phyloP scores from a whole-genome alignment of 1,140 invertebrate genomes.

The Ptiloglossa arizonensis region DNA sequence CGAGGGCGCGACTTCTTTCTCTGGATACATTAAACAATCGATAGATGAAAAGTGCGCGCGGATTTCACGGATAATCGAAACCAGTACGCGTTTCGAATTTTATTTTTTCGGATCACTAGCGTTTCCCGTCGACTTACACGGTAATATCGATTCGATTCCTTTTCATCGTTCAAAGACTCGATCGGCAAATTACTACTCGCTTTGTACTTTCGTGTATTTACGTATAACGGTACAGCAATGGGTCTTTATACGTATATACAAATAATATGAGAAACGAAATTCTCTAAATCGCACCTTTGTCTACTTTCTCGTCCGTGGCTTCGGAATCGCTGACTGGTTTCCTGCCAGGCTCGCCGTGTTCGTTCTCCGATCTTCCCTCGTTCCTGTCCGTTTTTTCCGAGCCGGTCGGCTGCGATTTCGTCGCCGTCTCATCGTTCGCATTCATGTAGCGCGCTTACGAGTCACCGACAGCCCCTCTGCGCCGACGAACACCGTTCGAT shows the following conservation, averaged over 20 bases:
- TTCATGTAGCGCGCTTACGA: constrained; percentile 62
- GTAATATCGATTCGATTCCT: too few species aligned
- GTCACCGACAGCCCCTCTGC: constrained; percentile 24
- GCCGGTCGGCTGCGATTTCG: constrained; percentile 36
- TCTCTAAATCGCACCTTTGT: not conserved
- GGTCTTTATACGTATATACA: too few species aligned
- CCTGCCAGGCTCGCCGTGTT: not conserved
- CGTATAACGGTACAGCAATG: too few species aligned
- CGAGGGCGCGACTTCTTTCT: not conserved
- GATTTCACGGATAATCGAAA: too few species aligned
- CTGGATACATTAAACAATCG: not conserved
- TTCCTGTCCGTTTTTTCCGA: constrained; percentile 51
- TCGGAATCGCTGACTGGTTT: constrained; percentile 5
- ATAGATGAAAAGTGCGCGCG: too few species aligned
- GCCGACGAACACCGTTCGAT: constrained; percentile 21
- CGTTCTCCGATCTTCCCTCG: constrained; percentile 24
- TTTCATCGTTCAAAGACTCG: too few species aligned
- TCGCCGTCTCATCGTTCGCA: constrained; percentile 56
- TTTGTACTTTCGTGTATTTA: too few species aligned
- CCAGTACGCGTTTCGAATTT: too few species aligned
- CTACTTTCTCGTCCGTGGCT: not conserved
- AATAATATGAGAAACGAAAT: too few species aligned
- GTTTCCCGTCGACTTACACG: too few species aligned
- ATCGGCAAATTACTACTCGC: too few species aligned
- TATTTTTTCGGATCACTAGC: too few species aligned